phyloP scores from a whole-genome alignment of 1,140 invertebrate species.

The Dendroctonus ponderosae region DNA sequence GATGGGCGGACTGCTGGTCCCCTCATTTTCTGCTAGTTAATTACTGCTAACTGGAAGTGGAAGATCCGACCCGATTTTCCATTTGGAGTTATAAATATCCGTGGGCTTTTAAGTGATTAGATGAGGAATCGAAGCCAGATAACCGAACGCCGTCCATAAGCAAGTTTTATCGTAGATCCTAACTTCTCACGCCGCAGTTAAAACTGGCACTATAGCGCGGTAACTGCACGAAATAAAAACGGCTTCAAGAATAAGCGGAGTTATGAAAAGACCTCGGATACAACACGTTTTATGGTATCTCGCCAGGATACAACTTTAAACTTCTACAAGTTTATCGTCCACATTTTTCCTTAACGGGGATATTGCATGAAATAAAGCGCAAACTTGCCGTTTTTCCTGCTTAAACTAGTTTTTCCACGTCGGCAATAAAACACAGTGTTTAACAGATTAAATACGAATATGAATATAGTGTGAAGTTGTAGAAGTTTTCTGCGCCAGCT shows the following conservation, averaged over 20 bases:
- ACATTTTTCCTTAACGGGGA: conserved; percentile 14
- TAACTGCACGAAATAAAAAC: conserved; percentile 16
- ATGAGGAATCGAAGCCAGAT: too few species aligned
- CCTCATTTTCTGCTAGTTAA: too few species aligned
- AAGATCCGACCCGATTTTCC: too few species aligned
- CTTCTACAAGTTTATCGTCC: conserved; percentile 17
- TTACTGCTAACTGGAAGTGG: too few species aligned
- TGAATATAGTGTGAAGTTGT: too few species aligned
- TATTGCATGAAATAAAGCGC: conserved; percentile 15
- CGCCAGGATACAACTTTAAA: conserved; percentile 16
- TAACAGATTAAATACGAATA: too few species aligned
- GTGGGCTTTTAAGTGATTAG: too few species aligned
- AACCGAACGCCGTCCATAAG: not conserved
- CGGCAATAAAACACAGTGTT: too few species aligned
- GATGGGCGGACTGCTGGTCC: too few species aligned
- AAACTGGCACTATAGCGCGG: conserved; percentile 7
- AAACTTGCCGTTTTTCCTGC: conserved; percentile 6
- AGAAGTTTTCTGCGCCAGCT: too few species aligned
- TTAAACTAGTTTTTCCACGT: too few species aligned
- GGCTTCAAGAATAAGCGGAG: conserved; percentile 7
- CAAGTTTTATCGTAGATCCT: conserved; percentile 12
- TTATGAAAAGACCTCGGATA: conserved; percentile 19
- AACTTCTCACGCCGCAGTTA: conserved; percentile 13
- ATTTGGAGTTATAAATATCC: too few species aligned
- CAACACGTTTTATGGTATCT: conserved; percentile 24